phyloP scores from a whole-genome alignment of 2,797 vertebrate species.

The Chelidonichthys spinosus region DNA sequence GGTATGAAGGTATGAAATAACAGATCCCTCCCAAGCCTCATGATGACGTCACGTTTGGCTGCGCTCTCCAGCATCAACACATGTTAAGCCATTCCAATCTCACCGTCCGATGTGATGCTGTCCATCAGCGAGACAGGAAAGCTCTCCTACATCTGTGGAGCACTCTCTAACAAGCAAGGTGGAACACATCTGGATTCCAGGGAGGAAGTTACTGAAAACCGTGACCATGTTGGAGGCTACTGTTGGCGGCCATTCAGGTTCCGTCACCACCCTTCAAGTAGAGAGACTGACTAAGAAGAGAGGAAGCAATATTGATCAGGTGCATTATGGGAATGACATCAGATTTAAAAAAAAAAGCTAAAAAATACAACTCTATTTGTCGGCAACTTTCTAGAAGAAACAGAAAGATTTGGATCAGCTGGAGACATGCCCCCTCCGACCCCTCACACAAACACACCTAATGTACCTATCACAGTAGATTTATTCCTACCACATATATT shows the following conservation, averaged over 20 bases:
- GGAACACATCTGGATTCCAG: neutral
- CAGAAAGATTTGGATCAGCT: constrained; percentile 13
- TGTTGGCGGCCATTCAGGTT: neutral
- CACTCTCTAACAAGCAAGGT: neutral
- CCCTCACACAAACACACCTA: constrained; percentile 46
- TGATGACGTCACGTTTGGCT: no score
- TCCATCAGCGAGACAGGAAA: neutral
- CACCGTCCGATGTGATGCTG: neutral
- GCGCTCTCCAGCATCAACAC: no score
- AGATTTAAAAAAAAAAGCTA: neutral
- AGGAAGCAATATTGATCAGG: neutral
- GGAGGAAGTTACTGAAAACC: neutral
- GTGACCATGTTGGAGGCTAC: neutral
- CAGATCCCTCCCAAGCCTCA: no score
- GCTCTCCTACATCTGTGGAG: neutral
- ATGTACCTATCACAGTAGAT: constrained; percentile 52
- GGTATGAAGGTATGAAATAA: no score
- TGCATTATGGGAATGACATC: constrained; percentile 15
- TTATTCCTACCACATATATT: constrained; percentile 47
- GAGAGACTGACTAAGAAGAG: neutral
- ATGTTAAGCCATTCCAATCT: no score
- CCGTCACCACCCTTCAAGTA: neutral
- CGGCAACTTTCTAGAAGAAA: constrained; percentile 14
- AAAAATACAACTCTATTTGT: constrained; percentile 26
- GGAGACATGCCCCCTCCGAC: neutral